Evolutionary conservation across 1,140 invertebrate genomes (phyloP), one percentile per base, ranked within the genome.

Genomic region (Zaprionus tsacasi): DNA sequence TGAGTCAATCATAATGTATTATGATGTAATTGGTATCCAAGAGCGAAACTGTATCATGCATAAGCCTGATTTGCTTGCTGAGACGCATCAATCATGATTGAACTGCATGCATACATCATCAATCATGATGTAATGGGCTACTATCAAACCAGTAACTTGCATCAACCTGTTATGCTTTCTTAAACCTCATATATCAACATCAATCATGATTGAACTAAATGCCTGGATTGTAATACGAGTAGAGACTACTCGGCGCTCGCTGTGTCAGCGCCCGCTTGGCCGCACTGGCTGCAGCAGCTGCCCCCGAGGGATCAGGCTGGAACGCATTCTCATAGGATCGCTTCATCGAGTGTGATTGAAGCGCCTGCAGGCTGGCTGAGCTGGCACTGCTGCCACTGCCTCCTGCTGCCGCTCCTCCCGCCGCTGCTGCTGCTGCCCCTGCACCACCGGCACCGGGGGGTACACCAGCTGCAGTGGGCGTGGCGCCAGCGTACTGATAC

Each of bases 261-360:
- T 50, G 45, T 3, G 83, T 92, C 7, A 92, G 50, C 1, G 87
- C 90, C 2, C 91, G 64, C 55, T 92, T 92, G 21, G 91, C 89
- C 13, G 86, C 89, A 60, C 81, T 86, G 45, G 90, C 89, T 6
- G 87, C 81, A 27, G 78, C 80, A 6, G 88, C 82, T 0, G 77
- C 86, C 0, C 78, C 78, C 6, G 79, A 71, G 1, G 85, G 58
- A 43, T 92, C 91, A 61, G 88, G 91, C 56, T 92, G 92, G 27
- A 93, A 93, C 11, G 92, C 92, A 56, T 91, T 92, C 52, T 92
- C 92, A 59, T 92, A 93, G 3, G 85, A 91, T 0, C 92, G 80
- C 61, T 93, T 93, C 78, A 92, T 92, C 8, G 87, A 88, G 67
- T 83, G 81, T 17, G 66, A 58, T 74, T 81, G 80, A 15, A 88